Percentiles rank a stretch among this genome's conserved stretches.
phyloP scores from a whole-genome alignment of 2,888 invertebrate species.

The Doris montereyensis region DNA sequence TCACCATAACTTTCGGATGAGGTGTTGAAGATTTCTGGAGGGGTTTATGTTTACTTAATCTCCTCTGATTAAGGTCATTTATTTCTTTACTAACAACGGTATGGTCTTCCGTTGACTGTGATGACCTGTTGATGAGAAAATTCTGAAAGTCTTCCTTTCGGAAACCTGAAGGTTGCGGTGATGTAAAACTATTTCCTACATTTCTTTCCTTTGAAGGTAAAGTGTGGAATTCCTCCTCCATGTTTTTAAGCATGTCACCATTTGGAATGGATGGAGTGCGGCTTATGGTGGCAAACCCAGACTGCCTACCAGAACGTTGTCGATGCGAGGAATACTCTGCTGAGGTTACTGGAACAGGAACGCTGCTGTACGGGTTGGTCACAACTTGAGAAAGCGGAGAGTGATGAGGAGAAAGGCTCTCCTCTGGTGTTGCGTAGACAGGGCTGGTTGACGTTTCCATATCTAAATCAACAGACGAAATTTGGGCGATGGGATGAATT shows the following conservation, averaged over 20 bases:
- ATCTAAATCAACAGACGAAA: slow-evolving; percentile 62
- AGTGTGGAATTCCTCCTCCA: slow-evolving; percentile 35
- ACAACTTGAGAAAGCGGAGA: slow-evolving; percentile 35
- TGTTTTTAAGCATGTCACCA: slow-evolving; percentile 28
- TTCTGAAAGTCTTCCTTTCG: slow-evolving; percentile 30
- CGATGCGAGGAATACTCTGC: not conserved
- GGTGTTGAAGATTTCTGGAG: not conserved
- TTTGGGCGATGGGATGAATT: slow-evolving; percentile 50
- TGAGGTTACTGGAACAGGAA: slow-evolving; percentile 52
- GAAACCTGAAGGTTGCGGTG: too few relatives aligned
- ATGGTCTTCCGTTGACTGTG: not conserved
- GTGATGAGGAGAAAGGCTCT: slow-evolving; percentile 41
- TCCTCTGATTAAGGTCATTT: not conserved
- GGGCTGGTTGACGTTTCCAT: slow-evolving; percentile 35
- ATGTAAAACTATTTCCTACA: too few relatives aligned
- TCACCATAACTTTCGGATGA: not conserved
- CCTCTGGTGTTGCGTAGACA: slow-evolving; percentile 52
- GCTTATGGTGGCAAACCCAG: slow-evolving; percentile 46
- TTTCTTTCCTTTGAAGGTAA: too few relatives aligned
- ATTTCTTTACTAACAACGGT: not conserved
- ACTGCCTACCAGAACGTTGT: slow-evolving; percentile 2
- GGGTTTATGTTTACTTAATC: not conserved
- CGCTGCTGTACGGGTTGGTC: slow-evolving; percentile 58
- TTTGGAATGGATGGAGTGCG: slow-evolving; percentile 47
- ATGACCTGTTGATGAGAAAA: slow-evolving; percentile 7